Evolutionary conservation across 2,113 vertebrate species (phyloP), one percentile per base, ranked within the genome.

Genomic region (Cyprinus carpio): DNA sequence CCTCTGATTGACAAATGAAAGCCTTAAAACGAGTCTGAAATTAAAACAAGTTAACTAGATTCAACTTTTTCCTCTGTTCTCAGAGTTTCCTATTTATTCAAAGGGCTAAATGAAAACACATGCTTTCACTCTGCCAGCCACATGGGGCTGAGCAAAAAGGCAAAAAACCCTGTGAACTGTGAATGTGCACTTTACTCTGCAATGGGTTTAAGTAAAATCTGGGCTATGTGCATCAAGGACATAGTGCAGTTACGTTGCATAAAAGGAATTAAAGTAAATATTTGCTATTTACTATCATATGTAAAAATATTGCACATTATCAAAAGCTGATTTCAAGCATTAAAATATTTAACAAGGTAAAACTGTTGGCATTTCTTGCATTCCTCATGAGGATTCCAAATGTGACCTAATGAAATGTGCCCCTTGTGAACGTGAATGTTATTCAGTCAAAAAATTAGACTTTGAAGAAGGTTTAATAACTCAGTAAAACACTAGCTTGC

Each of bases 31-130:
- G 54, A 77, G 25, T 64, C 82, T 85, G 56, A 85, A 76, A 81
- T 75, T 46, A 71, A 85, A 84, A 84, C 51, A 64, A 84, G 29
- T 78, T 84, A 84, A 84, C 81, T 78, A 81, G 76, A 84, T 81
- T 87, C 81, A 81, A 86, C 65, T 62, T 67, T 84, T 74, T 84
- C 25, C 54, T 81, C 76, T 64, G 64, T 82, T 29, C 72, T 86
- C 88, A 84, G 82, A 89, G 31, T 89, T 87, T 89, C 84, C 86
- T 89, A 77, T 86, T 84, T 84, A 69, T 84, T 74, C 51, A 9
- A 72, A 62, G 51, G 27, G 56, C 82, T 89, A 89, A 89, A 89
- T 60, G 46, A 76, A 89, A 89, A 83, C 88, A 87, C 27, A 86
- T 87, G 86, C 87, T 79, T 72, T 58, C 20, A 43, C 83, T 75